Conservation (phyloP, 2,797 vertebrate species). For the Gymnothorax reevesii region DNA sequence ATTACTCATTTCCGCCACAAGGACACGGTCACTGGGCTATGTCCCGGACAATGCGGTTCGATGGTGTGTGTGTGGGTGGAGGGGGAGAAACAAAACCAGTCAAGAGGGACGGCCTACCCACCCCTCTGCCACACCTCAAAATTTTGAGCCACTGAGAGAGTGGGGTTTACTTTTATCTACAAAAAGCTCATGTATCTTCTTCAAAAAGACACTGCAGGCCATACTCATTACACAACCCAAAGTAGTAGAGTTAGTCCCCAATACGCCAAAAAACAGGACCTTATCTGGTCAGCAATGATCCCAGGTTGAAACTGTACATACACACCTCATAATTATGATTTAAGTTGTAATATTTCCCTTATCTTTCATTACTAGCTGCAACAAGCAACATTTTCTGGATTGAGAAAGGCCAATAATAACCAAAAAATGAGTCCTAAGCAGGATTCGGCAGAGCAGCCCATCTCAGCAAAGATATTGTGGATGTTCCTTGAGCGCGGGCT, state of each 20-base stretch:
- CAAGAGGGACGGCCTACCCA: background rate
- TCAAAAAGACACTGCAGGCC: background rate
- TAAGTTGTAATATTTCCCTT: background rate
- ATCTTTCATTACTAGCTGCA: conserved; percentile 14
- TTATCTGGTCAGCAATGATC: too few species aligned
- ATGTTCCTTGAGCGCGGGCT: conserved; percentile 1
- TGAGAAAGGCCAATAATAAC: conserved; percentile 12
- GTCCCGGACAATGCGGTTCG: conserved; percentile 64
- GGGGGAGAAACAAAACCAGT: background rate
- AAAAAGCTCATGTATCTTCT: background rate
- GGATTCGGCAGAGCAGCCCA: background rate
- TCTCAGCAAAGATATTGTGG: background rate
- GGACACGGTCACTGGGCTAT: conserved; percentile 76
- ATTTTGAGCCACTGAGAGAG: background rate
- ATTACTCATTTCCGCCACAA: conserved; percentile 76
- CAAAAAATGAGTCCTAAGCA: background rate
- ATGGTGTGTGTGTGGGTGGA: background rate
- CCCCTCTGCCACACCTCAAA: background rate
- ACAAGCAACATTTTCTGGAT: background rate
- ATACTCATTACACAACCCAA: too few species aligned
- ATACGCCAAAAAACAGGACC: too few species aligned
- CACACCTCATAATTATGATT: conserved; percentile 14
- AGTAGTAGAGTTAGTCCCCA: too few species aligned
- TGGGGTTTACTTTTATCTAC: conserved; percentile 17
- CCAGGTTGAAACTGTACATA: too few species aligned